Evolutionary conservation across 2,797 vertebrate genomes (phyloP).

Genomic region (Enteromius trimaculatus): DNA sequence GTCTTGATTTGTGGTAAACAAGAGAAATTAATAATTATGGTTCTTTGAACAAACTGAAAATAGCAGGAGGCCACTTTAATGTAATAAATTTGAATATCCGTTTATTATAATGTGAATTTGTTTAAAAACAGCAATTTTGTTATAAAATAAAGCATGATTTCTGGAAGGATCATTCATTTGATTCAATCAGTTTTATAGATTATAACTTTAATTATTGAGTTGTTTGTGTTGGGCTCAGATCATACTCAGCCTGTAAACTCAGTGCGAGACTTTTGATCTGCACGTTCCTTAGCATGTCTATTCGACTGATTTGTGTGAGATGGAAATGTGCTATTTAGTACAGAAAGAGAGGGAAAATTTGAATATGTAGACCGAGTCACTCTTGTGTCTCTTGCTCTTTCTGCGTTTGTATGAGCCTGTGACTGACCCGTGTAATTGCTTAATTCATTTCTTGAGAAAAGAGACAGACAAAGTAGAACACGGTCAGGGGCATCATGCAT

Average conservation of each 20-base stretch:
- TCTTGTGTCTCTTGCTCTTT: not conserved
- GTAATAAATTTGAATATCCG: not conserved
- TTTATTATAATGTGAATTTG: not conserved
- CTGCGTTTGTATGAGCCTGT: constrained; percentile 3
- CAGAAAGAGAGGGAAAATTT: not conserved
- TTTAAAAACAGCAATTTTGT: not conserved
- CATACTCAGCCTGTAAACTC: not conserved
- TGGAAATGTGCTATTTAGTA: constrained; percentile 21
- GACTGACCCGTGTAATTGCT: constrained; percentile 10
- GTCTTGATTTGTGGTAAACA: not conserved
- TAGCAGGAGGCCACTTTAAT: not conserved
- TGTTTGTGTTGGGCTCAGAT: not conserved
- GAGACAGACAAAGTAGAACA: not conserved
- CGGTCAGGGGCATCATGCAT: not conserved
- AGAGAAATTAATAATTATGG: not conserved
- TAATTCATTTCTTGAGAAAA: constrained; percentile 17
- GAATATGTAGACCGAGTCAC: constrained; percentile 1
- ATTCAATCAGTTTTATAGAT: not conserved
- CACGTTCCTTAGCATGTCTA: not conserved
- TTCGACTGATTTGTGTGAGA: constrained; percentile 11
- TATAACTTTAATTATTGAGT: not conserved
- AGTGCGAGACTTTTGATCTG: not conserved
- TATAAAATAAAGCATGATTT: not conserved
- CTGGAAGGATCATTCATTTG: not conserved
- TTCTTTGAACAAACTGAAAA: constrained; percentile 13